Evolutionary conservation across 1,140 invertebrate genomes (phyloP), one percentile per base, ranked within the genome.

Genomic region (Pemphigus obesinymphae): DNA sequence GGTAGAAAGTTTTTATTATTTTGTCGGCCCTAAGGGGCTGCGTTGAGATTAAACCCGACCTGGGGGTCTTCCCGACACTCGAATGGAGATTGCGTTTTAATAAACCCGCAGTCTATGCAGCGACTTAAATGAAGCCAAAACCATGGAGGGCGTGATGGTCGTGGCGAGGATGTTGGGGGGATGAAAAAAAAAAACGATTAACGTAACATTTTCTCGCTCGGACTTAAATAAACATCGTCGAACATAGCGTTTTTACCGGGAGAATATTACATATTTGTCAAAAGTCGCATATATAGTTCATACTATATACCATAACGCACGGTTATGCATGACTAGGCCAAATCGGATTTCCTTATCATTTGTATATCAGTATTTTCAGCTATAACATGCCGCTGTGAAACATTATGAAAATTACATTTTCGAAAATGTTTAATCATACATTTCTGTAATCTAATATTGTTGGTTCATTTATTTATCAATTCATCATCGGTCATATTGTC

Each of bases 1-100:
- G 40, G 55, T 63, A 31, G 45, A 80, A 80, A 80, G 76, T 63
- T 80, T 80, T 80, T 80, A 80, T 80, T 63, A 63, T 80, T 80
- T 45, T 43, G 76, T n/a, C 40, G 37, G 26, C 23, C 76, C 40
- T 45, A 17, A 45, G 37, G 76, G 76, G 48, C n/a, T 26, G 73
- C 8, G n/a, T 31, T 10, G 73, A 55, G 55, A 61, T 63, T 80
- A 11, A 73, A 80, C 55, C 13, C 55, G 37, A 58, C 55, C 23
- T 29, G 23, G n/a, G 11, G 76, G 73, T 76, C 31, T 40, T n/a
- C n/a, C 50, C 55, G 17, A 48, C 23, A 45, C 76, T 80, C 37
- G 3, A 63, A 55, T 80, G 55, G 37, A 80, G 55, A 80, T 80
- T 48, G 55, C 76, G 37, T 58, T 80, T 80, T 80, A 61, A 63